Evolutionary conservation across 2,888 invertebrate species (phyloP).

Genomic region (Agonopterix arenella): DNA sequence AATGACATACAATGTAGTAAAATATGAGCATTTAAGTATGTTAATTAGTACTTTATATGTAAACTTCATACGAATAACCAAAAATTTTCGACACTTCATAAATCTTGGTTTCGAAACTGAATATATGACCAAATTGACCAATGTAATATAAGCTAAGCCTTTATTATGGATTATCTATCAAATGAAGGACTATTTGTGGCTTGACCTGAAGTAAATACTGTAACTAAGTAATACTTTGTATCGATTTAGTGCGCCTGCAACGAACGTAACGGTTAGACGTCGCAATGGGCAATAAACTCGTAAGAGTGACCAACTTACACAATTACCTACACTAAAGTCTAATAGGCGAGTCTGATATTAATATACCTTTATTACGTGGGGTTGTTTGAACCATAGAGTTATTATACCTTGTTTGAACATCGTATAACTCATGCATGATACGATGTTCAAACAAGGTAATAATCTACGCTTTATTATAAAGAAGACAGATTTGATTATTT

Average conservation of each 20-base stretch:
- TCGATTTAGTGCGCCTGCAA: background rate
- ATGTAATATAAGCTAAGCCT: background rate
- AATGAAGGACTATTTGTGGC: background rate
- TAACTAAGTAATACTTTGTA: background rate
- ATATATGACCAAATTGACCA: no score
- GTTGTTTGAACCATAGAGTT: no score
- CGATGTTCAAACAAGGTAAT: no score
- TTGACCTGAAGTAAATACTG: background rate
- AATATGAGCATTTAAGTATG: background rate
- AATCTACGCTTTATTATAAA: no score
- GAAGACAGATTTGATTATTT: no score
- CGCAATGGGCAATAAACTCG: slow-evolving; percentile 6
- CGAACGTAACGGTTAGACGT: slow-evolving; percentile 1
- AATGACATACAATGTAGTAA: background rate
- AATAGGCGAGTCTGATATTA: background rate
- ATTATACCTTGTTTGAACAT: no score
- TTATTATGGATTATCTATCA: background rate
- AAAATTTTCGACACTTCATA: no score
- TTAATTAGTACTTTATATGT: background rate
- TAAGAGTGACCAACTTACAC: slow-evolving; percentile 3
- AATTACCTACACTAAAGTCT: background rate
- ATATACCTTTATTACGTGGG: no score
- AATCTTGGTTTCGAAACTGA: no score
- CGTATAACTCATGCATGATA: no score
- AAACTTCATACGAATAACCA: background rate